Evolutionary conservation across 2,888 invertebrate genomes (phyloP).

Genomic region (Actias luna): DNA sequence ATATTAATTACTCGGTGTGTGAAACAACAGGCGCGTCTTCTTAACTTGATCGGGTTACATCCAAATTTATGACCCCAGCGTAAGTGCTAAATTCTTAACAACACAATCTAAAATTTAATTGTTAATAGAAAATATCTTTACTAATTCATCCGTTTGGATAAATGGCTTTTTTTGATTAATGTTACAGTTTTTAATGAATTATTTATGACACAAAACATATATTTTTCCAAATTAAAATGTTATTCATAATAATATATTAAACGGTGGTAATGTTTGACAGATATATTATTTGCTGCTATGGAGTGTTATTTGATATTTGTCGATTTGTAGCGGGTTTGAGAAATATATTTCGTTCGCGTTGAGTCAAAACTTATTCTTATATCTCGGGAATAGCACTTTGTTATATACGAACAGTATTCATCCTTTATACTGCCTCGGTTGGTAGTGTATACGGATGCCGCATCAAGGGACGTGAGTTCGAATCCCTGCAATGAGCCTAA

Average conservation of each 20-base stretch:
- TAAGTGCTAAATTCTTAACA: slow-evolving; percentile 17
- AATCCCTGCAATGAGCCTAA: too few relatives aligned
- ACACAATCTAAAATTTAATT: slow-evolving; percentile 27
- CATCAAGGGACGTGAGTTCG: too few relatives aligned
- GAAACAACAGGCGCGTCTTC: not conserved
- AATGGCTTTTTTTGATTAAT: slow-evolving; percentile 32
- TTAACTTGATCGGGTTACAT: slow-evolving; percentile 7
- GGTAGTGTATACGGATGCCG: too few relatives aligned
- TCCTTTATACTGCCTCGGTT: too few relatives aligned
- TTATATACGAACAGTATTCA: too few relatives aligned
- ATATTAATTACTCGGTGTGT: not conserved
- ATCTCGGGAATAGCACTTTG: too few relatives aligned
- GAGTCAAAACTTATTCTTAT: too few relatives aligned
- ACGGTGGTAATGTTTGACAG: slow-evolving; percentile 31
- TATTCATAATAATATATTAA: slow-evolving; percentile 39
- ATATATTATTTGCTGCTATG: slow-evolving; percentile 26
- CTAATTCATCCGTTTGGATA: slow-evolving; percentile 20
- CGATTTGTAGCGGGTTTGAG: not conserved
- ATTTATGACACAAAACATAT: slow-evolving; percentile 28
- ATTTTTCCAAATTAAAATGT: slow-evolving; percentile 36
- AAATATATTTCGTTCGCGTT: too few relatives aligned
- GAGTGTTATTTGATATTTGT: slow-evolving; percentile 24
- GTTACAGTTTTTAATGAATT: slow-evolving; percentile 34
- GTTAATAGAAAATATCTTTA: slow-evolving; percentile 42
- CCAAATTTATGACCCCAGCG: slow-evolving; percentile 9